Percentiles rank a stretch among this genome's conserved stretches.
Evolutionary conservation across 37 sponge, comb jelly and placozoan genomes (phyloP).

Genomic region (Ephydatia muelleri): DNA sequence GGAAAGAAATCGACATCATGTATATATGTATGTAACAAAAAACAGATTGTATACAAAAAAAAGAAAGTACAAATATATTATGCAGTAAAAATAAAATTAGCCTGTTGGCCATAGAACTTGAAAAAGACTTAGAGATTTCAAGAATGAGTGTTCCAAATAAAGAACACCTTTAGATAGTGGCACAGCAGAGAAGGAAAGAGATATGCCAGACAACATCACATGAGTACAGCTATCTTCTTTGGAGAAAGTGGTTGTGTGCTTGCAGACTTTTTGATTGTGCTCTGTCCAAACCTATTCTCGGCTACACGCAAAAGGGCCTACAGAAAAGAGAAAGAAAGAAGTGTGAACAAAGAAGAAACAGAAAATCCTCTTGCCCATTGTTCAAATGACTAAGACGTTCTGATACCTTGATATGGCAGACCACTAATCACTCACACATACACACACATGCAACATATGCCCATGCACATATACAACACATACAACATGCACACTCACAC

Average conservation of each 20-base stretch:
- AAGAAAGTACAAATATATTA: neutral
- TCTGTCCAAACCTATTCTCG: slow-evolving; percentile 21
- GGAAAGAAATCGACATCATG: neutral
- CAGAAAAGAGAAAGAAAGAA: neutral
- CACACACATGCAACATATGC: neutral
- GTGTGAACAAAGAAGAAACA: neutral
- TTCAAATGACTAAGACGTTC: too few species aligned
- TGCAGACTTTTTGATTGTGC: slow-evolving; percentile 29
- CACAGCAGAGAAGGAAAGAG: neutral
- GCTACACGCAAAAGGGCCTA: slow-evolving; percentile 29
- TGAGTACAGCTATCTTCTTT: slow-evolving; percentile 28
- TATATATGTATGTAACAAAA: neutral
- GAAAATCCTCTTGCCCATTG: too few species aligned
- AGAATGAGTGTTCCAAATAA: too few species aligned
- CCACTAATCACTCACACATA: too few species aligned
- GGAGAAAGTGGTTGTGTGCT: slow-evolving; percentile 57
- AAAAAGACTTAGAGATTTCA: neutral
- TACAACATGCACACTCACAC: neutral
- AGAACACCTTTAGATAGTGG: too few species aligned
- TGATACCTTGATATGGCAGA: too few species aligned
- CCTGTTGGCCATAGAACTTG: neutral
- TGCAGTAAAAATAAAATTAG: neutral
- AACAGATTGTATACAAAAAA: neutral
- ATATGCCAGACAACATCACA: neutral
- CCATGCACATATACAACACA: too few species aligned